Evolutionary conservation across 2,113 vertebrate species (phyloP).

Genomic region (Tringa solitaria): DNA sequence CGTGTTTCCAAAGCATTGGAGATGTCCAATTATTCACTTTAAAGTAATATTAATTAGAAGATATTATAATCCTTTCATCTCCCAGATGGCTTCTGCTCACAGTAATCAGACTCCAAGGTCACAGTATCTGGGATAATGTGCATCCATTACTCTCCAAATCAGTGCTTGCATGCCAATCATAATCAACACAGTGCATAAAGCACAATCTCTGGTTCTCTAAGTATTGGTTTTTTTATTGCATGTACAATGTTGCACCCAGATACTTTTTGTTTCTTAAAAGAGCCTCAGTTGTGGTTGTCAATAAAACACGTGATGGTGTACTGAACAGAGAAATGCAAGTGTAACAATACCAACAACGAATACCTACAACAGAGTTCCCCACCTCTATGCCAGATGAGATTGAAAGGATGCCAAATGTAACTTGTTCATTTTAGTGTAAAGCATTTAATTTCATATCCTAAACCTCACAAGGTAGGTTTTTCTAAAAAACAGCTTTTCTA

Average conservation of each 20-base stretch:
- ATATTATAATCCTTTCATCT: constrained; percentile 12
- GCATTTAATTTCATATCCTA: not conserved
- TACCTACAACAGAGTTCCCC: not conserved
- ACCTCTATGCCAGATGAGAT: not conserved
- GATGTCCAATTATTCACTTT: constrained; percentile 13
- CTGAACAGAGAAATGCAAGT: not conserved
- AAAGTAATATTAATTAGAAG: constrained; percentile 31
- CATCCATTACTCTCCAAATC: not conserved
- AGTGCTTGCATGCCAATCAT: not conserved
- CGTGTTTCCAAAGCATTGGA: not conserved
- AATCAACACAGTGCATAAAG: not conserved
- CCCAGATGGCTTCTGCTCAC: not conserved
- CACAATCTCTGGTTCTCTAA: not conserved
- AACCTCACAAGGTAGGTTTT: not conserved
- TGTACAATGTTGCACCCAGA: not conserved
- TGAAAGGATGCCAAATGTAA: not conserved
- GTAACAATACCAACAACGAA: not conserved
- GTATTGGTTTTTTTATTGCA: not conserved
- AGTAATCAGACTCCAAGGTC: not conserved
- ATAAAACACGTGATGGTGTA: not conserved
- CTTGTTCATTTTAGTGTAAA: not conserved
- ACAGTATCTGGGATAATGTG: constrained; percentile 1
- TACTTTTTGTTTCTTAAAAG: not conserved
- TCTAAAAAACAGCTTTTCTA: not conserved
- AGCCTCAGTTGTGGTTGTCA: not conserved